Evolutionary conservation across 2,888 invertebrate species (phyloP).

Genomic region (Epiblema foenella): DNA sequence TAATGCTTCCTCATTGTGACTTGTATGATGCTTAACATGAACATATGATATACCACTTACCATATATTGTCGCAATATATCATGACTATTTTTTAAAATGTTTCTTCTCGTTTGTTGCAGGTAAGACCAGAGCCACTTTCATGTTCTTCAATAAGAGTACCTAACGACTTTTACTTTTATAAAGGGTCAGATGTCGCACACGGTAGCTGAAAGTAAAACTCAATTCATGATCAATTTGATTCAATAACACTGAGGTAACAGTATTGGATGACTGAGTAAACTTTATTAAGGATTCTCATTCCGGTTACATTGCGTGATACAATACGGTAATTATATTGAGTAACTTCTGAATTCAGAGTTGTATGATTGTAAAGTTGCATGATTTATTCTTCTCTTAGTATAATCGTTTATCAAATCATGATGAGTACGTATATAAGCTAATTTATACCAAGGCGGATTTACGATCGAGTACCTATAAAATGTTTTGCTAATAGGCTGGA

Average conservation of each 20-base stretch:
- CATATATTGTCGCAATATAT: no score
- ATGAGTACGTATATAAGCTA: neutral
- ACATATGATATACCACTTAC: constrained; percentile 49
- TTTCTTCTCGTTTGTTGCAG: constrained; percentile 60
- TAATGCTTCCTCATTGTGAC: constrained; percentile 55
- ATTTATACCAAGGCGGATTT: neutral
- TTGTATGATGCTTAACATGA: constrained; percentile 44
- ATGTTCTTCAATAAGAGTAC: constrained; percentile 48
- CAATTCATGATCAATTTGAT: constrained; percentile 44
- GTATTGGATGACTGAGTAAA: constrained; percentile 37
- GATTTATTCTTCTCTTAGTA: neutral
- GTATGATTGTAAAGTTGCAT: neutral
- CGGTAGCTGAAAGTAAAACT: constrained; percentile 51
- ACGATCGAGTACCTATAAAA: neutral
- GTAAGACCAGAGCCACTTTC: constrained; percentile 61
- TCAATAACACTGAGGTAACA: constrained; percentile 38
- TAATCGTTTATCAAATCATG: neutral
- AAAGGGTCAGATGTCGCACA: constrained; percentile 50
- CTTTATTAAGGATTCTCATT: constrained; percentile 20
- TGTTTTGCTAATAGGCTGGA: no score
- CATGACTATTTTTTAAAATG: constrained; percentile 57
- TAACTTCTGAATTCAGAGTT: constrained; percentile 14
- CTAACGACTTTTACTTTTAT: constrained; percentile 59
- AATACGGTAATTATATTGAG: neutral
- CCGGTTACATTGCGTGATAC: constrained; percentile 21